Conservation (phyloP, 2,888 invertebrate genomes). For the Drosophila antonietae region DNA sequence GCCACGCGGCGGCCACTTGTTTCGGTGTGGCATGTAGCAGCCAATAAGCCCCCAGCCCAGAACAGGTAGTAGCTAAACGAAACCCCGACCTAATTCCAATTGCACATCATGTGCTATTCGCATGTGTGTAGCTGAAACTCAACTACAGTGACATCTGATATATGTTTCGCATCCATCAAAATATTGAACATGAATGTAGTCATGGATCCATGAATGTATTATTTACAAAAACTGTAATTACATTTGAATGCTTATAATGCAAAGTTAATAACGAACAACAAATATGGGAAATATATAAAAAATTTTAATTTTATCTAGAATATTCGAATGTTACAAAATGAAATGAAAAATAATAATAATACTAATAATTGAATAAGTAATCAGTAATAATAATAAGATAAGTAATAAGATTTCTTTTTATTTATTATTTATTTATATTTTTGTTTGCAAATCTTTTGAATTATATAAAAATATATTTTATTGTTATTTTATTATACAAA, state of each 20-base stretch:
- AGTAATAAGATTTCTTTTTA: background rate
- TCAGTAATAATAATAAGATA: background rate
- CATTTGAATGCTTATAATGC: background rate
- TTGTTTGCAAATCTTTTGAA: background rate
- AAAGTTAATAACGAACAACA: background rate
- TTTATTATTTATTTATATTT: too few species aligned
- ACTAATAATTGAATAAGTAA: too few species aligned
- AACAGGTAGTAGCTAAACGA: slow-evolving; percentile 9
- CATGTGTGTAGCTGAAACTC: slow-evolving; percentile 40
- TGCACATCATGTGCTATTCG: slow-evolving; percentile 29
- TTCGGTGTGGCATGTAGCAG: slow-evolving; percentile 25
- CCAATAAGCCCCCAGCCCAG: background rate
- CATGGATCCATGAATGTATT: background rate
- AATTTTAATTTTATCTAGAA: background rate
- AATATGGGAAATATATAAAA: background rate
- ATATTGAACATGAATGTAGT: background rate
- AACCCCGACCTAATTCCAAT: slow-evolving; percentile 20
- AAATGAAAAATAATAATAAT: background rate
- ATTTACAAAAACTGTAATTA: background rate
- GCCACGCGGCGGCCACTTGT: slow-evolving; percentile 48
- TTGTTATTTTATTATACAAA: background rate
- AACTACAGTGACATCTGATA: slow-evolving; percentile 3
- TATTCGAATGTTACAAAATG: background rate
- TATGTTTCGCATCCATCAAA: background rate
- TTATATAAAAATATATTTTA: slow-evolving; percentile 2